phyloP scores from a whole-genome alignment of 2,888 invertebrate species.

The Callimorpha dominula region DNA sequence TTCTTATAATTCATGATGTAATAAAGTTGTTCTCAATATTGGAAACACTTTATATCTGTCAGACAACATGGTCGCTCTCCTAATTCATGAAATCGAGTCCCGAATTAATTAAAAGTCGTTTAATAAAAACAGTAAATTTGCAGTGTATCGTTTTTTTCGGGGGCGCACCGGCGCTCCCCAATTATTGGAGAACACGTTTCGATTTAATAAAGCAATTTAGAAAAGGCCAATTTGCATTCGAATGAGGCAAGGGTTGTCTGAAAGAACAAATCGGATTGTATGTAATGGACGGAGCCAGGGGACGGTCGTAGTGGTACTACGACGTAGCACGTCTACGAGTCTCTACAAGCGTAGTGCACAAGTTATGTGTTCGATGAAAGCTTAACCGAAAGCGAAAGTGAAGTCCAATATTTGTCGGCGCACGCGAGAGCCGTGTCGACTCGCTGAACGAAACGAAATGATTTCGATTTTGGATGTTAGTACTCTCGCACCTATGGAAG shows the following conservation, averaged over 20 bases:
- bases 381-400: conserved; percentile 17
- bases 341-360: conserved; percentile 9
- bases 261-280: conserved; percentile 35
- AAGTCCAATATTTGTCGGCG: conserved; percentile 12
- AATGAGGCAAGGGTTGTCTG: conserved; percentile 74
- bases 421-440: background rate
- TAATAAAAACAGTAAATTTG: conserved; percentile 67
- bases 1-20: conserved; percentile 16
- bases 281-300: conserved; percentile 38
- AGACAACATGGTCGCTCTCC: conserved; percentile 27
- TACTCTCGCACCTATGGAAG: background rate
- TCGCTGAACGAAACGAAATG: background rate
- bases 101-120: conserved; percentile 67
- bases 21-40: conserved; percentile 39
- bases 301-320: conserved; percentile 10
- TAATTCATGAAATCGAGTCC: conserved; percentile 52
- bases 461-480: conserved; percentile 6
- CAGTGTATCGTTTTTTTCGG: conserved; percentile 54
- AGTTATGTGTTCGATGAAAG: conserved; percentile 9
- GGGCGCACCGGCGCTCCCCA: conserved; percentile 51
- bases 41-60: conserved; percentile 35
- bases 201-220: conserved; percentile 84
- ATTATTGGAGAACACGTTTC: conserved; percentile 82
- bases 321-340: too few species aligned
- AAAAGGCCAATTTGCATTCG: conserved; percentile 79